Percentiles rank a stretch among this genome's conserved stretches.
Evolutionary conservation across 2,113 vertebrate species (phyloP).

Genomic region (Serinus canaria): DNA sequence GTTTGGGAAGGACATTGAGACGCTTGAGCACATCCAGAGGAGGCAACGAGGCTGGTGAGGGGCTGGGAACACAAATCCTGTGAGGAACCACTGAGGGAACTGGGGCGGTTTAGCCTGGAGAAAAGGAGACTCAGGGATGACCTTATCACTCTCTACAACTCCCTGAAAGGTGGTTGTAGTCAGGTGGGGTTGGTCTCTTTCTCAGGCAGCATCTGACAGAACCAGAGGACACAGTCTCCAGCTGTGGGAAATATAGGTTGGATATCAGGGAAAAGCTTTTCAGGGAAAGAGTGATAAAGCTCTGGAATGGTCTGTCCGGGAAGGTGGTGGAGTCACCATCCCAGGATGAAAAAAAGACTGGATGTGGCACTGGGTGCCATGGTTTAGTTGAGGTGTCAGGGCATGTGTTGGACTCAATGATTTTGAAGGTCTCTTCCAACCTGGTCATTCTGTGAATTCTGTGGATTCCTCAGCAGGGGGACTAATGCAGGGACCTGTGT

Average conservation of each 20-base stretch:
- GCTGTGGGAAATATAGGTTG: not conserved
- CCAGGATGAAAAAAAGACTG: not conserved
- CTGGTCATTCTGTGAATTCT: not conserved
- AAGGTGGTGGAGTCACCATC: not conserved
- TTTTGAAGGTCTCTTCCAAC: not conserved
- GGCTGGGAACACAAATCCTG: not conserved
- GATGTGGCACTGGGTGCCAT: not conserved
- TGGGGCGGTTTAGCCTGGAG: not conserved
- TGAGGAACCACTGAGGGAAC: not conserved
- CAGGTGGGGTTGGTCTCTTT: not conserved
- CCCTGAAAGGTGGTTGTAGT: not conserved
- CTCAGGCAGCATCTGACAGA: not conserved
- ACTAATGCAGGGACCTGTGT: not conserved
- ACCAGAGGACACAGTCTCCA: not conserved
- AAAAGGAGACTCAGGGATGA: not conserved
- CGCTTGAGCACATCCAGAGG: fast-evolving
- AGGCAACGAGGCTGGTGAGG: not conserved
- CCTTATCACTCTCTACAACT: not conserved
- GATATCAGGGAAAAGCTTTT: not conserved
- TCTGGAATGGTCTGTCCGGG: not conserved
- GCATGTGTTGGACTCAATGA: not conserved
- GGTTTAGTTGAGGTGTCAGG: not conserved
- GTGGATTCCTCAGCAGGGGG: fast-evolving
- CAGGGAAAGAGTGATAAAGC: not conserved
- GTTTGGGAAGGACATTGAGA: not conserved